Conservation (phyloP, 2,113 vertebrate genomes). For the Rhinolophus ferrumequinum region DNA sequence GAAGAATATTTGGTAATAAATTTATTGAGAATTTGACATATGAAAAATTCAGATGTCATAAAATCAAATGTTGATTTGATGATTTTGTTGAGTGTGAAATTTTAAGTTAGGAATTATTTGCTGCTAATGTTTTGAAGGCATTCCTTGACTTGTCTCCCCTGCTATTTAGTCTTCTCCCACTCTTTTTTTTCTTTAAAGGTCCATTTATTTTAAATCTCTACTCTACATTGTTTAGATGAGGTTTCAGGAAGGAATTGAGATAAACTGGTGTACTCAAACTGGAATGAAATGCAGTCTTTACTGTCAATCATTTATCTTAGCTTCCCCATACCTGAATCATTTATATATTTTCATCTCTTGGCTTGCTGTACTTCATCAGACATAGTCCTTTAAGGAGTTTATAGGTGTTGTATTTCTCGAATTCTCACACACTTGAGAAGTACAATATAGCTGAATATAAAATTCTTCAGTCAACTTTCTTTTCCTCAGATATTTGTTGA, state of each 20-base stretch:
- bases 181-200: not conserved
- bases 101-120: not conserved
- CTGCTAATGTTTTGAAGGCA: not conserved
- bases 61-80: not conserved
- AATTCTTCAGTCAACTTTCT: not conserved
- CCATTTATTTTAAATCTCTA: not conserved
- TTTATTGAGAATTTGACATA: not conserved
- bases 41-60: not conserved
- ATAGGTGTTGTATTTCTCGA: not conserved
- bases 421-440: not conserved
- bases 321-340: not conserved
- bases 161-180: not conserved
- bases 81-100: not conserved
- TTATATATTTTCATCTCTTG: not conserved
- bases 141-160: not conserved
- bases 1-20: not conserved
- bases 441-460: conserved; percentile 4
- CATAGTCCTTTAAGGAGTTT: not conserved
- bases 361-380: not conserved
- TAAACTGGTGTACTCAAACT: not conserved
- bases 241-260: not conserved
- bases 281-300: not conserved
- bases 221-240: not conserved
- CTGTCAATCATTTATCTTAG: not conserved
- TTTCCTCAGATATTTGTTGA: not conserved